phyloP scores from a whole-genome alignment of 1,140 invertebrate genomes.

The Anastatus disparis region DNA sequence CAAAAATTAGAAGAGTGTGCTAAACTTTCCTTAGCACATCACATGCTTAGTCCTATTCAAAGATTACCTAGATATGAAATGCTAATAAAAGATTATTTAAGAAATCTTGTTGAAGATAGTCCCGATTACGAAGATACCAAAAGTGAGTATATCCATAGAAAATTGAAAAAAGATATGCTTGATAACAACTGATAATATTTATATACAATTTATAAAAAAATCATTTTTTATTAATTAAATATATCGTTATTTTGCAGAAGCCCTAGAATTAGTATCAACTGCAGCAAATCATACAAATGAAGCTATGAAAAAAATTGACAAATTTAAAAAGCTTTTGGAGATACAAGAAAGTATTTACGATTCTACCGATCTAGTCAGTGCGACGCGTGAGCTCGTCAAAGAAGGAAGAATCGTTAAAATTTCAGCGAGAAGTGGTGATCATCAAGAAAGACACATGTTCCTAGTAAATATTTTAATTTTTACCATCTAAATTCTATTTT shows the following conservation, averaged over 20 bases:
- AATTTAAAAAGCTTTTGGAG: slow-evolving; percentile 64
- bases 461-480: slow-evolving; percentile 70
- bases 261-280: slow-evolving; percentile 76
- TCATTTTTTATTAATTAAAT: neutral
- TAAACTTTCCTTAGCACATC: slow-evolving; percentile 75
- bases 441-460: slow-evolving; percentile 77
- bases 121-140: slow-evolving; percentile 76
- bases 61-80: slow-evolving; percentile 78
- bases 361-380: slow-evolving; percentile 76
- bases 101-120: slow-evolving; percentile 69
- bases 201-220: neutral
- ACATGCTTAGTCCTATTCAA: slow-evolving; percentile 83
- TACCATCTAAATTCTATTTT: too few relatives aligned
- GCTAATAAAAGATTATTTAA: slow-evolving; percentile 75
- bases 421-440: slow-evolving; percentile 73
- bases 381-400: slow-evolving; percentile 75
- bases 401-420: slow-evolving; percentile 77
- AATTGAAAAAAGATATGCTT: neutral
- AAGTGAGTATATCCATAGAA: slow-evolving; percentile 50
- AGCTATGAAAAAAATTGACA: slow-evolving; percentile 72
- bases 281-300: slow-evolving; percentile 83
- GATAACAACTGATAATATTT: neutral
- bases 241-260: slow-evolving; percentile 65
- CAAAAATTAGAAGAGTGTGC: slow-evolving; percentile 74
- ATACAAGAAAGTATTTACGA: slow-evolving; percentile 67